Evolutionary conservation across 92 coral and sea anemone species (phyloP), one percentile per base, ranked within the genome.

Genomic region (Chrysogorgia sp.): DNA sequence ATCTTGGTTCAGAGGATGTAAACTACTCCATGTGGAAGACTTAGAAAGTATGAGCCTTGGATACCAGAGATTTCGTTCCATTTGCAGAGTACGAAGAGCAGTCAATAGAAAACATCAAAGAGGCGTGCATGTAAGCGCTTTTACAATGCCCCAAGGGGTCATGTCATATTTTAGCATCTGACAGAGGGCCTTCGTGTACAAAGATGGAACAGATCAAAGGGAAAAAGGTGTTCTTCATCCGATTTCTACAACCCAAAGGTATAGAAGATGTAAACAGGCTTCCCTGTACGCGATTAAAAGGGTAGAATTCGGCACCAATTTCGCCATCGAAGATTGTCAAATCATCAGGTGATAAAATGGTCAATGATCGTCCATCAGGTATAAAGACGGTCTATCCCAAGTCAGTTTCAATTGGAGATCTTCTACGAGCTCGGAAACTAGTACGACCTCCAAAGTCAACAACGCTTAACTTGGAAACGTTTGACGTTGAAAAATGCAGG

Each of bases 401-500:
- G 12, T 67, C 74, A 17, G 53, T 67, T 7, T 67, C 70, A 0
- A 63, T 59, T 19, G 72, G 72, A 37, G 58, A 77, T 63, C 59
- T 77, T 8, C 45, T 77, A 10, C 58, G 43, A 4, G 82, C 70
- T 10, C 57, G 72, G 0, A 59, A 77, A 35, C 43, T 59, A 13
- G 58, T 74, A 7, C 65, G 22, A 33, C 75, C 77, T 2, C 66
- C 63, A 63, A 67, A 85, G 43, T 40, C 48, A 34, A 81, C 71
- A 34, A 23, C 57, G 47, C 65, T 85, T 20, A 58, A 67, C 40
- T 80, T 80, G 63, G 89, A 85, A 75, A 63, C 45, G 72, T 85
- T 85, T 81, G 79, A 85, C 74, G 82, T 85, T 22, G 67, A 77
- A 64, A 69, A 80, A 19, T 71, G 71, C 57, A 60, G 63, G 74